These are phyloP conservation scores for Microcebus murinus DNA, from an alignment of 2,113 vertebrate species.

Conservation along the genomic window DNA sequence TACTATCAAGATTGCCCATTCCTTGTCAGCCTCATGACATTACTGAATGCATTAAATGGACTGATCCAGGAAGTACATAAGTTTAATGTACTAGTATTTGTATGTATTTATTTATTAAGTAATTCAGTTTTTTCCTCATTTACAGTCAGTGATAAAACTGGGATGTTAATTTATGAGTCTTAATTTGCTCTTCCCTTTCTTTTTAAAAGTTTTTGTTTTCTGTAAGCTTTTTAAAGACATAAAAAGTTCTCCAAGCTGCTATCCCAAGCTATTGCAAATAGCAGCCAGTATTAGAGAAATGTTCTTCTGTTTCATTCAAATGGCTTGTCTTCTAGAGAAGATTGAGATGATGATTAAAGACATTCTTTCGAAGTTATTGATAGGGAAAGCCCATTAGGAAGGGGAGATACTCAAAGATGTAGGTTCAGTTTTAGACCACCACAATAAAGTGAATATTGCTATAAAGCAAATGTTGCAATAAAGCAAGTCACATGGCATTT, in stretches of 20 bases:
- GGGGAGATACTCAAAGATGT: neutral
- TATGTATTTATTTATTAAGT: neutral
- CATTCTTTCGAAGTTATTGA: neutral
- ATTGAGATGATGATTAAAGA: neutral
- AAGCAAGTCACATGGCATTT: too few relatives aligned
- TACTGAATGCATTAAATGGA: neutral
- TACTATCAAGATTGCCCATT: neutral
- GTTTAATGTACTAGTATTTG: neutral
- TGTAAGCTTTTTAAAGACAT: constrained; percentile 26
- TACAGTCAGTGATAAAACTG: neutral
- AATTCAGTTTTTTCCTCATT: neutral
- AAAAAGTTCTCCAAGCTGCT: neutral
- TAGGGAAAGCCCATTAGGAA: neutral
- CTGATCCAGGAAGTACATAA: neutral
- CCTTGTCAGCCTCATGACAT: neutral
- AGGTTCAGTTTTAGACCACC: too few relatives aligned
- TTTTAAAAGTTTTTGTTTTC: neutral
- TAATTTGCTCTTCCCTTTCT: neutral
- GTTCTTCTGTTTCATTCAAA: neutral
- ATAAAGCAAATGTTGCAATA: too few relatives aligned
- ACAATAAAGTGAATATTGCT: too few relatives aligned
- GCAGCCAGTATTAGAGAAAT: neutral
- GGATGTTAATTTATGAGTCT: neutral
- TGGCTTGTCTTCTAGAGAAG: neutral
- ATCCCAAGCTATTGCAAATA: neutral